Evolutionary conservation across 2,888 invertebrate species (phyloP).

Genomic region (Oasisia sp.): DNA sequence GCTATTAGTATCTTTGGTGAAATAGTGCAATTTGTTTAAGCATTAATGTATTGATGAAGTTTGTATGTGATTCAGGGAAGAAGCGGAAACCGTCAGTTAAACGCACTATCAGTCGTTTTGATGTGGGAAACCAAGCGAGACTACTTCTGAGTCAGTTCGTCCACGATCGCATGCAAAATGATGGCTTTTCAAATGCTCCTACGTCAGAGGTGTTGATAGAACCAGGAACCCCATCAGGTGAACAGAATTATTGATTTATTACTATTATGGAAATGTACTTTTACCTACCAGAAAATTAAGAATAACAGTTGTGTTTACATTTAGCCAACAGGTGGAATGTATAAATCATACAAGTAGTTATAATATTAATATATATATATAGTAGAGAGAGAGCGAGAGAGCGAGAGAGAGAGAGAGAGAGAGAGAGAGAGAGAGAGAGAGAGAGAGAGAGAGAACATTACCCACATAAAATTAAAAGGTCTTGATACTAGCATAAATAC

Average conservation of each 20-base stretch:
- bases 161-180: slow-evolving; percentile 54
- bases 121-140: slow-evolving; percentile 61
- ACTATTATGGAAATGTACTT: background rate
- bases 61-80: background rate
- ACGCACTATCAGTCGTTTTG: slow-evolving; percentile 32
- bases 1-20: background rate
- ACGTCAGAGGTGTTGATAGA: slow-evolving; percentile 56
- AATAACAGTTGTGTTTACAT: background rate
- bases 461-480: too few relatives aligned
- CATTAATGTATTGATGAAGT: background rate
- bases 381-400: too few relatives aligned
- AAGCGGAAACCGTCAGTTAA: background rate
- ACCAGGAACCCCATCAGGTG: slow-evolving; percentile 62
- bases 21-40: background rate
- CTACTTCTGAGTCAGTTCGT: slow-evolving; percentile 58
- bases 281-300: background rate
- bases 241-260: background rate
- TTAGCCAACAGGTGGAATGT: background rate
- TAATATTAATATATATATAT: too few relatives aligned
- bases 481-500: too few relatives aligned
- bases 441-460: too few relatives aligned
- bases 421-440: too few relatives aligned
- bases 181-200: slow-evolving; percentile 47
- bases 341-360: too few relatives aligned
- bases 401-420: too few relatives aligned